These are phyloP conservation scores for Synanthedon vespiformis DNA, from an alignment of 2,888 invertebrate genomes.

Conservation along the genomic window DNA sequence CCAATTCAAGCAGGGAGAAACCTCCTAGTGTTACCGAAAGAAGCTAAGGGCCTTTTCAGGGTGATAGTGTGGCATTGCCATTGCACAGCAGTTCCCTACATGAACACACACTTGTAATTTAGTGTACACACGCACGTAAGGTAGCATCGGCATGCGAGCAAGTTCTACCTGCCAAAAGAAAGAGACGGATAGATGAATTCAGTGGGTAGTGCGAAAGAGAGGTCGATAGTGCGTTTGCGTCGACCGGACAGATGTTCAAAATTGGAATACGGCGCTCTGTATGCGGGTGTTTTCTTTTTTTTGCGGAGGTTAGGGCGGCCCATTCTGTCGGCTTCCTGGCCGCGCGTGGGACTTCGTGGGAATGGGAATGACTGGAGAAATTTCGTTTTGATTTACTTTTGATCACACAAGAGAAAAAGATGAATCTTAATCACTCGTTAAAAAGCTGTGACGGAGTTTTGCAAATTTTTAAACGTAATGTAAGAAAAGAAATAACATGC, in stretches of 20 bases:
- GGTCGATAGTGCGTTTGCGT: conserved; percentile 9
- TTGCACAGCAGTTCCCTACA: too few species aligned
- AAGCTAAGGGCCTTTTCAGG: too few species aligned
- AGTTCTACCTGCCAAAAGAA: conserved; percentile 22
- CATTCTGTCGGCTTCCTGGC: conserved; percentile 26
- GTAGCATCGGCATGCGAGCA: conserved; percentile 6
- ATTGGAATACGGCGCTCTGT: conserved; percentile 23
- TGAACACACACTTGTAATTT: conserved; percentile 6
- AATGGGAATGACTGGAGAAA: too few species aligned
- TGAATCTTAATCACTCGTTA: too few species aligned
- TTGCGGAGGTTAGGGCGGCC: conserved; percentile 20
- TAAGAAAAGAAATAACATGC: too few species aligned
- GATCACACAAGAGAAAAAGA: too few species aligned
- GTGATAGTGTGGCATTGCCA: too few species aligned
- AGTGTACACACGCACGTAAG: conserved; percentile 10
- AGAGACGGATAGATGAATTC: conserved; percentile 11
- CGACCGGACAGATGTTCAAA: conserved; percentile 49
- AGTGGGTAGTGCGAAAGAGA: conserved; percentile 13
- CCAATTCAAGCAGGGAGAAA: too few species aligned
- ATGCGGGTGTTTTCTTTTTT: conserved; percentile 46
- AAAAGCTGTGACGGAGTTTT: too few species aligned
- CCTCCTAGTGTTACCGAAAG: too few species aligned
- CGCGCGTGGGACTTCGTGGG: conserved; percentile 23
- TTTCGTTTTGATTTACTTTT: conserved; percentile 4
- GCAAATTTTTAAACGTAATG: too few species aligned